Percentiles rank a stretch among this genome's conserved stretches.
phyloP scores from a whole-genome alignment of 2,797 vertebrate genomes.

The Sciurus carolinensis region DNA sequence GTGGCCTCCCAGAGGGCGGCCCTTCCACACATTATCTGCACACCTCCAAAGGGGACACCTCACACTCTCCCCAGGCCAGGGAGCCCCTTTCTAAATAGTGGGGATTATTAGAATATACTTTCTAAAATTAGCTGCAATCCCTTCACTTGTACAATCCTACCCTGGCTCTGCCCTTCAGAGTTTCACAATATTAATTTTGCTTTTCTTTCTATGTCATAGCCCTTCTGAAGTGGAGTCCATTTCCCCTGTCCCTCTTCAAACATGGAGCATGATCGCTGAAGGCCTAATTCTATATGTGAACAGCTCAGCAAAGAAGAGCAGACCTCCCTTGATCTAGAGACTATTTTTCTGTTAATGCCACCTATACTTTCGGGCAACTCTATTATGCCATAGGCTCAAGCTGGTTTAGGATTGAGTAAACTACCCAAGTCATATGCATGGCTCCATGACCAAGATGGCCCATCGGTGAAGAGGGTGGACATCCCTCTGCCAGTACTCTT shows the following conservation, averaged over 20 bases:
- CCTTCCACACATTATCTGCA: neutral
- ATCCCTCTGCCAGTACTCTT: neutral
- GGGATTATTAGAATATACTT: neutral
- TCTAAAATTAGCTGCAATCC: conserved; percentile 27
- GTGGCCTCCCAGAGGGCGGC: neutral
- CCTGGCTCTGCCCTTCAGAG: neutral
- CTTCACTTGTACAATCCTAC: neutral
- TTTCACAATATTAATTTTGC: conserved; percentile 25
- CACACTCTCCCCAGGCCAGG: neutral
- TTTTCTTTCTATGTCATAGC: conserved; percentile 13
- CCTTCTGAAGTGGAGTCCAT: neutral
- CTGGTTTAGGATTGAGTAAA: neutral
- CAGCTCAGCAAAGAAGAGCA: neutral
- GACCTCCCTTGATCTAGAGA: neutral
- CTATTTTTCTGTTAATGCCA: neutral
- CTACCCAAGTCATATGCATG: neutral
- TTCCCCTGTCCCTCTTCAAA: neutral
- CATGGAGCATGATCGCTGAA: neutral
- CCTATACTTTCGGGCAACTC: neutral
- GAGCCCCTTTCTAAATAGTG: neutral
- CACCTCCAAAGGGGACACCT: neutral
- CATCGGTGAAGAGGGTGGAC: neutral
- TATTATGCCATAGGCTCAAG: neutral
- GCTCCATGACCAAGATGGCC: neutral
- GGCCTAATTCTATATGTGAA: neutral